Conservation (phyloP, 2,113 vertebrate species). For the Hylia prasina region DNA sequence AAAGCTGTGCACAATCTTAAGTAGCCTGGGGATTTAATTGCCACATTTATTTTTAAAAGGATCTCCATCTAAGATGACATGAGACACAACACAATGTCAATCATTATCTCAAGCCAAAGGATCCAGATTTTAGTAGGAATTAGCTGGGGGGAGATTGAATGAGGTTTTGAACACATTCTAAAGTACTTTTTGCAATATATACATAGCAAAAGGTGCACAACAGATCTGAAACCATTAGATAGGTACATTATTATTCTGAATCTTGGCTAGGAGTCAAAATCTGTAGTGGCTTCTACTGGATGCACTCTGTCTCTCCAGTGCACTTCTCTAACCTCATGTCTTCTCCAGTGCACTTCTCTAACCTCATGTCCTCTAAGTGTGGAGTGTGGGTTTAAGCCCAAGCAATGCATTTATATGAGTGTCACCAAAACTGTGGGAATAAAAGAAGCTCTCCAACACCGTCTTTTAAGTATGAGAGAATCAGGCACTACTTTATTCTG, state of each 20-base stretch:
- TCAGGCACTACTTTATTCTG: background rate
- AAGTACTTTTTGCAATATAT: background rate
- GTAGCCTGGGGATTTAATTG: background rate
- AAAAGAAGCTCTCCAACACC: background rate
- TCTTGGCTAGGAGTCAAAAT: background rate
- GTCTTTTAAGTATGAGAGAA: background rate
- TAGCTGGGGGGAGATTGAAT: background rate
- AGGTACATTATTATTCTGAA: background rate
- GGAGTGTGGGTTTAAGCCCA: background rate
- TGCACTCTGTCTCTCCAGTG: background rate
- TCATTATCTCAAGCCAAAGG: background rate
- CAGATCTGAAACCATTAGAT: background rate
- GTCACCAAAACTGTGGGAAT: background rate
- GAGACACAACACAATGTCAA: background rate
- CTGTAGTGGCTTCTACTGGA: background rate
- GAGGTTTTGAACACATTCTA: background rate
- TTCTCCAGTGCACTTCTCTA: background rate
- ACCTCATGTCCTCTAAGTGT: background rate
- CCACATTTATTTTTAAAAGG: conserved; percentile 25
- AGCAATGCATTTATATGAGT: background rate
- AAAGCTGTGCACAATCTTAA: background rate
- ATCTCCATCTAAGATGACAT: background rate
- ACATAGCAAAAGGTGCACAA: background rate
- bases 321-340: background rate
- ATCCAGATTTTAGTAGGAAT: background rate